phyloP scores from a whole-genome alignment of 2,888 invertebrate species.

The Ochlodes sylvanus region DNA sequence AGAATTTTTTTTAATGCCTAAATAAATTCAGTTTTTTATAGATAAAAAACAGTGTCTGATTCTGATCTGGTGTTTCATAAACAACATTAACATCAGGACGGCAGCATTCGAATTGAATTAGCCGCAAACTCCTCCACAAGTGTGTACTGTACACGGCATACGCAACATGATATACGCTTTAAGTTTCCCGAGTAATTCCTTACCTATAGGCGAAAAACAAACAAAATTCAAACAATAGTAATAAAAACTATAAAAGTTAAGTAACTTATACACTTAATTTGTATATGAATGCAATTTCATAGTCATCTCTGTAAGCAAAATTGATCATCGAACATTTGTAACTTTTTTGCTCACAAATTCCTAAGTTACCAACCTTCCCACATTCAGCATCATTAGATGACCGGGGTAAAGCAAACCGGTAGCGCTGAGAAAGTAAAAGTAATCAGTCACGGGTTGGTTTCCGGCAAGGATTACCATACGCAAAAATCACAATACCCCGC shows the following conservation, averaged over 20 bases:
- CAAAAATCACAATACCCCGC: slow-evolving; percentile 74
- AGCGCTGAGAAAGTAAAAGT: slow-evolving; percentile 65
- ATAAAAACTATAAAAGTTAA: too few species aligned
- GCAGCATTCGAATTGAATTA: too few species aligned
- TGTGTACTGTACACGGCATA: too few species aligned
- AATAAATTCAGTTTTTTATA: neutral
- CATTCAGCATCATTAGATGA: slow-evolving; percentile 61
- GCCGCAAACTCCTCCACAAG: too few species aligned
- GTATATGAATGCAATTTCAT: neutral
- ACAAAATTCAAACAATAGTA: too few species aligned
- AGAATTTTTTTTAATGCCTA: too few species aligned
- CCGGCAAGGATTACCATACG: slow-evolving; percentile 72
- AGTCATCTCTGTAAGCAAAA: neutral
- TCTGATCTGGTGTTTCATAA: too few species aligned
- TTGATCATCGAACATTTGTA: slow-evolving; percentile 41
- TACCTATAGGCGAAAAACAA: too few species aligned
- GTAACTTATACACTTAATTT: neutral
- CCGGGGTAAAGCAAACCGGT: slow-evolving; percentile 54
- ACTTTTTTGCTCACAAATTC: slow-evolving; percentile 12
- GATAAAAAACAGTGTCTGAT: too few species aligned
- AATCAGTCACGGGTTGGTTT: slow-evolving; percentile 78
- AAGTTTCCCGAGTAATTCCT: too few species aligned
- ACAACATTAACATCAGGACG: too few species aligned
- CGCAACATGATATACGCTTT: too few species aligned
- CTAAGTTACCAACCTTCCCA: slow-evolving; percentile 54